Percentiles rank a stretch among this genome's conserved stretches.
Evolutionary conservation across 2,113 vertebrate genomes (phyloP).

Genomic region (Zosterops borbonicus): DNA sequence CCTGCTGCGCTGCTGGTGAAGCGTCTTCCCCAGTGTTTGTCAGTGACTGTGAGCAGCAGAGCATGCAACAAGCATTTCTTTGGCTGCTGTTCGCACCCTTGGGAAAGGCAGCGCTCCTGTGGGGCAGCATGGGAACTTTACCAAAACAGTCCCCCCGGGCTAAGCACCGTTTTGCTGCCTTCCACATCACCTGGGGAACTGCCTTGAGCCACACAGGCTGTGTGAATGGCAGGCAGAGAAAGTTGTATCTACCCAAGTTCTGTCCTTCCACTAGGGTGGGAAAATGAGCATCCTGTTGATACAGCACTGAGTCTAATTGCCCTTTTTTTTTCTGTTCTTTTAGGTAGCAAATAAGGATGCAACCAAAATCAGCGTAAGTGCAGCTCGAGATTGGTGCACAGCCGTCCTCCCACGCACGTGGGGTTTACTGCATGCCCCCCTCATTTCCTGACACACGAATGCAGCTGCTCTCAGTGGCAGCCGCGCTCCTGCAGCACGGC

Average conservation of each 20-base stretch:
- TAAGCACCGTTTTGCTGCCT: neutral
- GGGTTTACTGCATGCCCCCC: neutral
- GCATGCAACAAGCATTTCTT: neutral
- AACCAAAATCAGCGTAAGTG: conserved; percentile 97
- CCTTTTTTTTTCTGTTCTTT: conserved; percentile 60
- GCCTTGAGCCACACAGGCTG: neutral
- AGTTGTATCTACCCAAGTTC: neutral
- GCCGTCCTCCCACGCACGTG: neutral
- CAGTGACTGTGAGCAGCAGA: neutral
- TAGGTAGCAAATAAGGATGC: conserved; percentile 87
- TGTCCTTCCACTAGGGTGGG: neutral
- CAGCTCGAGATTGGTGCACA: neutral
- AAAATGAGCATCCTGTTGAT: neutral
- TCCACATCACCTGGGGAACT: neutral
- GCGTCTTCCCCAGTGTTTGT: neutral
- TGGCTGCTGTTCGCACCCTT: neutral
- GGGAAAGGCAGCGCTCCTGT: neutral
- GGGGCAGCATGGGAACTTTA: neutral
- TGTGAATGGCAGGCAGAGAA: neutral
- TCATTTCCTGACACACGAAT: neutral
- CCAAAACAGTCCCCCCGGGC: neutral
- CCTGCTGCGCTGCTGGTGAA: neutral
- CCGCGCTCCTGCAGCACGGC: neutral
- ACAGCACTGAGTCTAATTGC: conserved; percentile 11
- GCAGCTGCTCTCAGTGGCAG: neutral